Evolutionary conservation across 2,888 invertebrate species (phyloP), one percentile per base, ranked within the genome.

Genomic region (Tineola bisselliella): DNA sequence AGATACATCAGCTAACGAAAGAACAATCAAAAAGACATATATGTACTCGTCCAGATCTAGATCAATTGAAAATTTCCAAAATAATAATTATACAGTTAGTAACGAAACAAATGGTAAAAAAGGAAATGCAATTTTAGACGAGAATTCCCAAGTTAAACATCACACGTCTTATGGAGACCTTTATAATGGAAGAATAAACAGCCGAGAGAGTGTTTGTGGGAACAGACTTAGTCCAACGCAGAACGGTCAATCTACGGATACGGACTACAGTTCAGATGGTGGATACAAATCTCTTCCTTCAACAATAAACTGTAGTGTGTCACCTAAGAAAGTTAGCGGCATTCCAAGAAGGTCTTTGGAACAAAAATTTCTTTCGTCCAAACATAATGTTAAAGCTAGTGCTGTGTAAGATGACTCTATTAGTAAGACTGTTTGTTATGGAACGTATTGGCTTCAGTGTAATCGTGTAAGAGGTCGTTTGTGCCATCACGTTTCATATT

Each of bases 221-320:
- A 79, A 80, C 65, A 69, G 80, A 63, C 83, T 81, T 64, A 84
- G 86, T 62, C 86, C 87, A 0, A 79, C 82, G 61, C 18, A 17
- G 25, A 84, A 74, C 61, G 84, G 83, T 0, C 87, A 87, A 64
- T 86, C 86, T 15, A 87, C 87, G 0, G 88, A 88, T 65, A 87
- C 87, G 0, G 88, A 88, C 66, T 88, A 87, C 66, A 87, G 87
- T 63, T 88, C 87, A 3, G 88, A 87, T 67, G 86, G 88, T 1
- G 88, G 88, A 0, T 87, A 88, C 73, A 88, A 88, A 64, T 87
- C 87, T 0, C 71, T 88, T n/a, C 88, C 88, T 10, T 87, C 87
- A 0, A 84, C 84, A 11, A 87, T 88, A 61, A 87, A 84, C 69
- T 83, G 78, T 66, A 82, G 73, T 63, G 70, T 70, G 3, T 79